phyloP scores from a whole-genome alignment of 2,797 vertebrate genomes.

The Eidolon dupreanum region DNA sequence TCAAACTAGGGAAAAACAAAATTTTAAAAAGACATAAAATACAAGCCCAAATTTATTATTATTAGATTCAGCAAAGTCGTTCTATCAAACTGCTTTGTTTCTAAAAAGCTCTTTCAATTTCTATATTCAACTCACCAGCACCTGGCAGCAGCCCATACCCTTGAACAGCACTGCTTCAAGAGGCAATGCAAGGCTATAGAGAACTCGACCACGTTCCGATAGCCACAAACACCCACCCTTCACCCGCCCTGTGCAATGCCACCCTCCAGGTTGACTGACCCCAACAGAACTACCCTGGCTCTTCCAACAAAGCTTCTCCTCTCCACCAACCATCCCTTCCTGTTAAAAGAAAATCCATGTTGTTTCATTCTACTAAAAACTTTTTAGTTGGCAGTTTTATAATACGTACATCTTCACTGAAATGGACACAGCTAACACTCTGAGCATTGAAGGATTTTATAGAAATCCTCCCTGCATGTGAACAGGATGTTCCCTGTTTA shows the following conservation, averaged over 20 bases:
- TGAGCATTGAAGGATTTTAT: not conserved
- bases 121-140: not conserved
- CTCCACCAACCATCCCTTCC: too few species aligned
- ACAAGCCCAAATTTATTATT: not conserved
- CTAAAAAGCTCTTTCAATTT: not conserved
- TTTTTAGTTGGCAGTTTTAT: not conserved
- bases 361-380: not conserved
- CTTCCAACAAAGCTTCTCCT: too few species aligned
- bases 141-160: too few species aligned
- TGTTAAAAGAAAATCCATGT: not conserved
- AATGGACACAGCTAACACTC: not conserved
- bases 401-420: not conserved
- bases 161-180: fast-evolving
- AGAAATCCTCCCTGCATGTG: not conserved
- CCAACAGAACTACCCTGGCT: not conserved
- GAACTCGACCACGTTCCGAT: fast-evolving
- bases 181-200: too few species aligned
- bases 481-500: not conserved
- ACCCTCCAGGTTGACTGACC: fast-evolving
- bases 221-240: not conserved
- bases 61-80: not conserved
- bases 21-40: not conserved
- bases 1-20: not conserved
- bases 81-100: not conserved
- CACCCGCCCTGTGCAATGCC: too few species aligned